Conservation (phyloP, 2,888 invertebrate species). For the Gymnoscelis rufifasciata region DNA sequence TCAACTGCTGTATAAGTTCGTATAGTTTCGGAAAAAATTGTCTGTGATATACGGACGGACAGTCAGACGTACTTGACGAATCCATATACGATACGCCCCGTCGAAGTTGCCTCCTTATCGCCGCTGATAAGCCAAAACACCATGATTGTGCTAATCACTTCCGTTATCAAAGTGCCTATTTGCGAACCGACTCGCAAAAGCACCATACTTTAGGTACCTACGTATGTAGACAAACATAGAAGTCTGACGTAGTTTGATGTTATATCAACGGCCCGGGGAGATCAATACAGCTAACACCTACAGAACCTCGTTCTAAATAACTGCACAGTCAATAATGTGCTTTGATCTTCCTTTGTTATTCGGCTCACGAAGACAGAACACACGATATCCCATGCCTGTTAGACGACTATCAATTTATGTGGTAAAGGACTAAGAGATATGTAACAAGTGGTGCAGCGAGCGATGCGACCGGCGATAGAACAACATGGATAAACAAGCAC, state of each 20-base stretch:
- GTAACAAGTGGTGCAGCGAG: constrained; percentile 70
- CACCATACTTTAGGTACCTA: neutral
- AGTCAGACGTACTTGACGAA: no score
- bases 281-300: constrained; percentile 28
- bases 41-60: no score
- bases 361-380: neutral
- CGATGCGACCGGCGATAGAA: constrained; percentile 42
- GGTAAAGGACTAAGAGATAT: constrained; percentile 36
- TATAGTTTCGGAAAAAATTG: no score
- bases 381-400: no score
- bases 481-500: no score
- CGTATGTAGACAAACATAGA: neutral
- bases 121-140: constrained; percentile 33
- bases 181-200: constrained; percentile 32
- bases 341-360: constrained; percentile 2
- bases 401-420: constrained; percentile 8
- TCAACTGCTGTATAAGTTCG: no score
- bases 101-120: constrained; percentile 29
- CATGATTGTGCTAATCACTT: constrained; percentile 38
- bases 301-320: constrained; percentile 19
- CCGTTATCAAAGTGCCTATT: constrained; percentile 40
- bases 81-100: neutral
- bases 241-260: neutral
- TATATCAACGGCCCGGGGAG: constrained; percentile 6
- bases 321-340: constrained; percentile 4